Evolutionary conservation across 2,888 invertebrate species (phyloP).

Genomic region (Dryobota labecula): DNA sequence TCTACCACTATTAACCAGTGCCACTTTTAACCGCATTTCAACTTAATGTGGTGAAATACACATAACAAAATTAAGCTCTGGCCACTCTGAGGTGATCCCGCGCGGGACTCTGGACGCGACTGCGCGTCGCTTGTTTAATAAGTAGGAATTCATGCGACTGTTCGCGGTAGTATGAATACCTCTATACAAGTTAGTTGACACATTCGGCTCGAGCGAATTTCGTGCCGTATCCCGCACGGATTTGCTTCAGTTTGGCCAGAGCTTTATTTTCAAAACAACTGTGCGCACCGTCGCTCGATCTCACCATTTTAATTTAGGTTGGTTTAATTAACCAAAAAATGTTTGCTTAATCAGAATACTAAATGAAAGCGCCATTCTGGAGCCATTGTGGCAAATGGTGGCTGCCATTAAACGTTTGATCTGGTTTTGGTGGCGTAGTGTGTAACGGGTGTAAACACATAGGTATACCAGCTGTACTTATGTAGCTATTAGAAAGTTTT

Average conservation of each 20-base stretch:
- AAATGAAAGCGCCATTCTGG: background rate
- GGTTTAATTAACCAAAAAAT: background rate
- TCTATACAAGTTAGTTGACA: background rate
- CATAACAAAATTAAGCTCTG: background rate
- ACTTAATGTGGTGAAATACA: background rate
- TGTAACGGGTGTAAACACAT: background rate
- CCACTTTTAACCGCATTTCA: too few species aligned
- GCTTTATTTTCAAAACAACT: background rate
- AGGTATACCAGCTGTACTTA: background rate
- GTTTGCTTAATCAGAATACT: background rate
- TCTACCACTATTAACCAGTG: background rate
- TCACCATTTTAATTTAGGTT: background rate
- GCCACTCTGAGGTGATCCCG: background rate
- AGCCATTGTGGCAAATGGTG: background rate
- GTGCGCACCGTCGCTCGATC: background rate
- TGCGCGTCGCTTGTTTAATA: background rate
- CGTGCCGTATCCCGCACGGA: too few species aligned
- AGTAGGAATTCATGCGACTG: background rate
- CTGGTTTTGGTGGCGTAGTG: background rate
- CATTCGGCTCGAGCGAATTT: background rate
- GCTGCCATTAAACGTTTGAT: background rate
- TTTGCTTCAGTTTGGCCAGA: background rate
- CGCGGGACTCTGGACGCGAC: background rate
- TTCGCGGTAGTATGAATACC: background rate
- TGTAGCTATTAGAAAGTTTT: conserved; percentile 6